Evolutionary conservation across 2,113 vertebrate genomes (phyloP).

Genomic region (Toxostoma redivivum): DNA sequence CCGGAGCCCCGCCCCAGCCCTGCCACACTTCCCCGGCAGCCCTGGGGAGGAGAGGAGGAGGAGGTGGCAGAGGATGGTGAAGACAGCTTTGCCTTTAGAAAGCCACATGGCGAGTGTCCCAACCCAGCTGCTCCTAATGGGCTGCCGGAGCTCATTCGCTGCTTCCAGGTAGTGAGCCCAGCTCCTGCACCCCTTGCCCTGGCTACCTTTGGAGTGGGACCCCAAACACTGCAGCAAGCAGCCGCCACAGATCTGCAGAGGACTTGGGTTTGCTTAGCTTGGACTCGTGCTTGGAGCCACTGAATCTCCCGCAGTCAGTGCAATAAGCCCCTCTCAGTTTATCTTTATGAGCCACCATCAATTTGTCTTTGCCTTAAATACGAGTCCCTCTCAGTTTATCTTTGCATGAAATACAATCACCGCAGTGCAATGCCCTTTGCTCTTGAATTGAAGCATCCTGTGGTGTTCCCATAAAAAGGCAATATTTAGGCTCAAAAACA

Average conservation of each 20-base stretch:
- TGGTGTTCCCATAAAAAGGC: not conserved
- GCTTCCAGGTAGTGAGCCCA: constrained; percentile 77
- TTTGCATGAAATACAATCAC: not conserved
- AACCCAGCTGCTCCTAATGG: not conserved
- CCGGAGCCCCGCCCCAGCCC: not conserved
- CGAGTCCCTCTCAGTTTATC: not conserved
- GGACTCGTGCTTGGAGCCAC: not conserved
- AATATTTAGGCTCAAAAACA: not conserved
- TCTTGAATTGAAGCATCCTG: not conserved
- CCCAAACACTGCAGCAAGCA: constrained; percentile 66
- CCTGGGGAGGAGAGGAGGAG: constrained; percentile 19
- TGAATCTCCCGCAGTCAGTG: not conserved
- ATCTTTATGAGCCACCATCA: not conserved
- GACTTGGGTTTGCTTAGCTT: not conserved
- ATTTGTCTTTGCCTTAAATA: not conserved
- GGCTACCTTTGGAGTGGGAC: not conserved
- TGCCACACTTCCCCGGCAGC: constrained; percentile 23
- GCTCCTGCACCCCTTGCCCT: not conserved
- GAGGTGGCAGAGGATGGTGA: constrained; percentile 62
- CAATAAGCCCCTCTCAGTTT: not conserved
- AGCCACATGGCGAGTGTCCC: constrained; percentile 52
- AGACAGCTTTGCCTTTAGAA: constrained; percentile 53
- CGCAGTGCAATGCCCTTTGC: rapidly evolving
- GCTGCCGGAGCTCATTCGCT: constrained; percentile 73
- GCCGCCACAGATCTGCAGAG: not conserved